Percentiles rank a stretch among this genome's conserved stretches.
phyloP scores from a whole-genome alignment of 1,140 invertebrate genomes.

The Eriosoma lanigerum region DNA sequence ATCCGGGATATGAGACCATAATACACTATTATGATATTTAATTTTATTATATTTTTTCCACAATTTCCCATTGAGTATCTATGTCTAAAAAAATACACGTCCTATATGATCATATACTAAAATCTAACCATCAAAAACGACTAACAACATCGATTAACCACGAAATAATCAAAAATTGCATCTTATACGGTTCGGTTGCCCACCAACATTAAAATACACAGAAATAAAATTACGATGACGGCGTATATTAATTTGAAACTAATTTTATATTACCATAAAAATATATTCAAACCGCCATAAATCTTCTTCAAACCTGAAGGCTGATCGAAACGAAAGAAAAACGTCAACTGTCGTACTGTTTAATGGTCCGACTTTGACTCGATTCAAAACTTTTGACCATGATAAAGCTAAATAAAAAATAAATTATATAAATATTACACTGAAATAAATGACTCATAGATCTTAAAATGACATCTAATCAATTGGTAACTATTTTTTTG shows the following conservation, averaged over 20 bases:
- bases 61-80: background rate
- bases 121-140: conserved; percentile 15
- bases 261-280: conserved; percentile 11
- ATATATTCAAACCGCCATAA: background rate
- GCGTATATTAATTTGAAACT: conserved; percentile 18
- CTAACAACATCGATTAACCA: background rate
- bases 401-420: background rate
- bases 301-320: conserved; percentile 19
- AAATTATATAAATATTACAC: too few relatives aligned
- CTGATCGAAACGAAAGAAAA: background rate
- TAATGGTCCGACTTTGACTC: background rate
- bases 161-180: conserved; percentile 9
- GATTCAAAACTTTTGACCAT: background rate
- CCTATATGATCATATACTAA: background rate
- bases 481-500: too few relatives aligned
- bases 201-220: background rate
- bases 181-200: conserved; percentile 41
- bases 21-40: too few relatives aligned
- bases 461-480: too few relatives aligned
- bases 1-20: background rate
- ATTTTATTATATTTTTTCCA: background rate
- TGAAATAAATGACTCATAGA: too few relatives aligned
- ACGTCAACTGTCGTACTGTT: background rate
- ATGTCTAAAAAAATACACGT: background rate
- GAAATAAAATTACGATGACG: background rate